Base-by-base conservation (phyloP, 2,888 invertebrate genomes). In the Drosophila stalkeri region DNA sequence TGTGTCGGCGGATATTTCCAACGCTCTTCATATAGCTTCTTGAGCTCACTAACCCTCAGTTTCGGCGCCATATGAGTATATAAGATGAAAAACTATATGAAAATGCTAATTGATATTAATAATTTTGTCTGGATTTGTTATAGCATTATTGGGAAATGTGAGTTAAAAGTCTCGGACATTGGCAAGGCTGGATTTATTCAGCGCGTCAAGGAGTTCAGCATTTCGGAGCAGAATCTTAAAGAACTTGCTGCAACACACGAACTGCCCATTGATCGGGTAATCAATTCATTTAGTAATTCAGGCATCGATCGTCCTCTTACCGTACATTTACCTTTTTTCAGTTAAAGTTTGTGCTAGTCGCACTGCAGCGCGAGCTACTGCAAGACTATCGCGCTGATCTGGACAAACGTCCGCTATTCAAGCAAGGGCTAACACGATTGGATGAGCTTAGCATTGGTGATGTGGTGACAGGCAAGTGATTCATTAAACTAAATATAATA, bases 341-440 rank as follows among this genome's bases (percentile, higher is more conserved):
- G 93, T 71, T 93, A 7, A 86, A 91, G 64, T 86, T 91, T 18
- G 88, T 93, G 33, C 92, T 96, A n/a, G 96, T 96, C 72, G 96
- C 96, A 0, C 94, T 98, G 37, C 91, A 92, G 70, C 90, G 92
- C 1, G 89, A 92, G 66, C 79, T 92, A 1, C 88, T 96, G 74
- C 96, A 96, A 90, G 98, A 98, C 92, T 95, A 97, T 76, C 95
- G 98, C 70, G 94, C 94, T 14, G 96, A 95, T 80, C 94, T 94
- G 56, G 93, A 94, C 76, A 94, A 95, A 56, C 93, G 95, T 75
- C 97, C 97, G 0, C 93, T 98, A 11, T 98, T 98, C 90, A 96
- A 96, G 64, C 94, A 96, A 73, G 95, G 95, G 18, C 93, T 97
- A n/a, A 95, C 94, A 14, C 94, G 94, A 51, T 94, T 96, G 4